phyloP scores from a whole-genome alignment of 2,888 invertebrate genomes.

The Drosophila basisetae region DNA sequence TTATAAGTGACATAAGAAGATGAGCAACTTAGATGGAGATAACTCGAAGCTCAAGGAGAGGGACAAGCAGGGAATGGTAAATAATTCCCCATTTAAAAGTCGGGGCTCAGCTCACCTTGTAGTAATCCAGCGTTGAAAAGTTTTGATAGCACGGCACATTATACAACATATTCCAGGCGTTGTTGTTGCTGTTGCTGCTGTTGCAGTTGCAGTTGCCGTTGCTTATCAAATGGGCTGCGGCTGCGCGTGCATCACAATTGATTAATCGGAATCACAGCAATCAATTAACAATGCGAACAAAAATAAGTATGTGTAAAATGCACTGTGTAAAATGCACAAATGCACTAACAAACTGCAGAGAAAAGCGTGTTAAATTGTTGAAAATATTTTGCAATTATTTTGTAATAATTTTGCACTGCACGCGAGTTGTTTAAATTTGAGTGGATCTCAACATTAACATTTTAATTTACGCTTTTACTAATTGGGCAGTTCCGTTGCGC shows the following conservation, averaged over 20 bases:
- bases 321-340: not conserved
- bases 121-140: constrained; percentile 85
- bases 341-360: constrained; percentile 14
- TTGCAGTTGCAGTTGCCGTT: constrained; percentile 19
- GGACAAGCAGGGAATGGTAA: not conserved
- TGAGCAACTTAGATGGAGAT: constrained; percentile 5
- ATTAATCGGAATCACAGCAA: constrained; percentile 19
- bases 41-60: not conserved
- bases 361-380: constrained; percentile 19
- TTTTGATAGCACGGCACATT: constrained; percentile 85
- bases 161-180: constrained; percentile 85
- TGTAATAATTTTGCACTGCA: constrained; percentile 43
- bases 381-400: constrained; percentile 28
- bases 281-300: constrained; percentile 27
- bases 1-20: constrained; percentile 32
- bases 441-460: constrained; percentile 4
- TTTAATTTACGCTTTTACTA: constrained; percentile 42
- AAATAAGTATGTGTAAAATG: constrained; percentile 5
- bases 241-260: constrained; percentile 43
- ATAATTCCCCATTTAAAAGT: not conserved
- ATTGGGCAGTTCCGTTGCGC: constrained; percentile 75
- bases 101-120: constrained; percentile 79
- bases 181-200: constrained; percentile 42
- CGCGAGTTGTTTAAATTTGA: constrained; percentile 44
- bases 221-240: constrained; percentile 33